A percentile compares a stretch with the other conserved stretches of the same genome.
These are phyloP conservation scores for Diploscapter pachys DNA, from an alignment of 1,140 invertebrate species.

Conservation along the genomic window DNA sequence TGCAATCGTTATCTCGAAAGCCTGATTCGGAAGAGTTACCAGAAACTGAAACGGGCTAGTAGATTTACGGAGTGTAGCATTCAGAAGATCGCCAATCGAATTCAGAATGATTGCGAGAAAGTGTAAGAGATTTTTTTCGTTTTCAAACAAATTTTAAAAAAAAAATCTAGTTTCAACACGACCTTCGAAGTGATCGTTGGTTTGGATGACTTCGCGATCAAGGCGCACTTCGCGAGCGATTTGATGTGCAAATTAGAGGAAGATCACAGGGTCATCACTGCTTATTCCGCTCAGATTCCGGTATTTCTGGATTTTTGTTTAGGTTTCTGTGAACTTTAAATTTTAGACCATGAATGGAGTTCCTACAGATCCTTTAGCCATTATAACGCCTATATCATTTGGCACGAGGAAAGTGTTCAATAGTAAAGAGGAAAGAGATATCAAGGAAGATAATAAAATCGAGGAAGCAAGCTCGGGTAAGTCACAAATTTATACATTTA, in stretches of 20 bases:
- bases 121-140: not conserved
- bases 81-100: not conserved
- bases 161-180: constrained; percentile 4
- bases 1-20: constrained; percentile 9
- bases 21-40: constrained; percentile 11
- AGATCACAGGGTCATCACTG: constrained; percentile 2
- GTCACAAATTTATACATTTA: not conserved
- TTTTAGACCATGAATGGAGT: constrained; percentile 1
- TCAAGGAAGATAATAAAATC: not conserved
- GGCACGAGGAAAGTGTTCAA: not conserved
- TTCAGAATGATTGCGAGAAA: constrained; percentile 11
- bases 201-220: constrained; percentile 6
- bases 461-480: not conserved
- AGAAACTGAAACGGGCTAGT: not conserved
- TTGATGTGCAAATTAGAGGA: constrained; percentile 17
- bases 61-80: not conserved
- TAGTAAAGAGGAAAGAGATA: not conserved
- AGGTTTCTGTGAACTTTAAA: not conserved
- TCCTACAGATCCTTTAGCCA: not conserved
- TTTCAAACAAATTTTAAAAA: not conserved
- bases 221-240: constrained; percentile 13
- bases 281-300: constrained; percentile 1
- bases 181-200: constrained; percentile 12
- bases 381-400: constrained; percentile 8
- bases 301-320: not conserved